These are phyloP conservation scores for Hypolimnas misippus DNA, from an alignment of 2,888 invertebrate genomes.

Conservation along the genomic window DNA sequence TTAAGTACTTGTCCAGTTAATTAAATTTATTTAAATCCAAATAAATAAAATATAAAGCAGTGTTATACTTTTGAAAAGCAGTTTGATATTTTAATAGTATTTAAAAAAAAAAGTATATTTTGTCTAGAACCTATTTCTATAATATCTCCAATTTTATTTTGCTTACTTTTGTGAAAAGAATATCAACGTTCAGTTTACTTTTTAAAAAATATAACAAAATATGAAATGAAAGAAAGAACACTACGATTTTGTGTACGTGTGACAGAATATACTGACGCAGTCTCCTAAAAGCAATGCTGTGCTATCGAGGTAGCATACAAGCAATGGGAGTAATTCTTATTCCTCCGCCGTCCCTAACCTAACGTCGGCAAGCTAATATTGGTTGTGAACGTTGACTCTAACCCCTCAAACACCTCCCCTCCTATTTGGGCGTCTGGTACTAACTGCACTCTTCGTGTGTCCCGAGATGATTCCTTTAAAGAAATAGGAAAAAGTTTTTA, in stretches of 20 bases:
- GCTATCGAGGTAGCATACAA: slow-evolving; percentile 11
- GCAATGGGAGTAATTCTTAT: slow-evolving; percentile 54
- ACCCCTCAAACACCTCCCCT: slow-evolving; percentile 22
- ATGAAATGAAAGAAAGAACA: not conserved
- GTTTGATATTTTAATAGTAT: too few species aligned
- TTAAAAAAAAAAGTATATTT: not conserved
- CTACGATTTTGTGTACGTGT: slow-evolving; percentile 19
- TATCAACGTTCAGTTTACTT: not conserved
- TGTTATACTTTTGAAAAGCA: too few species aligned
- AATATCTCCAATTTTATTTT: not conserved
- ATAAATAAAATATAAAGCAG: too few species aligned
- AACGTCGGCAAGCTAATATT: slow-evolving; percentile 63
- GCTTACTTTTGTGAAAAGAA: not conserved
- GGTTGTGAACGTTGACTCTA: slow-evolving; percentile 50
- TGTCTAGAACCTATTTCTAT: not conserved
- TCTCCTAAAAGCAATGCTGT: slow-evolving; percentile 16
- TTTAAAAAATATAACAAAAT: slow-evolving; percentile 2
- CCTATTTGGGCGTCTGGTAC: slow-evolving; percentile 6
- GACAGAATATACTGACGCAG: slow-evolving; percentile 16
- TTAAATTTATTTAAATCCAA: too few species aligned
- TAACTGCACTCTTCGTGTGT: slow-evolving; percentile 5
- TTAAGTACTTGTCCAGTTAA: too few species aligned
- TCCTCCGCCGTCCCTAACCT: slow-evolving; percentile 53
- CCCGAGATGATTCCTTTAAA: slow-evolving; percentile 37
- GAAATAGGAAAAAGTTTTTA: slow-evolving; percentile 45